A percentile compares a stretch with the other conserved stretches of the same genome.
These are phyloP conservation scores for Oscheius myriophilus DNA, from an alignment of 2,888 invertebrate species.

Conservation along the genomic window DNA sequence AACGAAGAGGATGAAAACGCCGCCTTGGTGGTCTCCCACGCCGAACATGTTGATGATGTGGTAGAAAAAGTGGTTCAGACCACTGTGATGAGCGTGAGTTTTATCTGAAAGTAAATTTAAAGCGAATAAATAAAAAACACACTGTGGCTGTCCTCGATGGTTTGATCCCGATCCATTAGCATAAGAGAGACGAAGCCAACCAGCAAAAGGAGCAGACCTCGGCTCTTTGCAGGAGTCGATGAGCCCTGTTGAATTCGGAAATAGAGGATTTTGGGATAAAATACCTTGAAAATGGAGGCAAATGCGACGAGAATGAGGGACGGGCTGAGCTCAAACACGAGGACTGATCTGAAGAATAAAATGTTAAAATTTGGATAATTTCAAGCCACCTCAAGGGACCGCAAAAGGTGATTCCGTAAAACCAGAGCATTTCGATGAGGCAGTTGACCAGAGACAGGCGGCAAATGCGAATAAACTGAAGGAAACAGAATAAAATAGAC, in stretches of 20 bases:
- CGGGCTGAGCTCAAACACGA: slow-evolving; percentile 75
- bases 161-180: slow-evolving; percentile 75
- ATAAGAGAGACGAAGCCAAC: slow-evolving; percentile 74
- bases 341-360: slow-evolving; percentile 67
- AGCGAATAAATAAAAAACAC: slow-evolving; percentile 58
- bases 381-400: slow-evolving; percentile 73
- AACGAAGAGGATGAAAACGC: slow-evolving; percentile 73
- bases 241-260: slow-evolving; percentile 28
- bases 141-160: slow-evolving; percentile 71
- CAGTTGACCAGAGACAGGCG: slow-evolving; percentile 63
- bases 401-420: slow-evolving; percentile 75
- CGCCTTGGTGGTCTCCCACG: slow-evolving; percentile 76
- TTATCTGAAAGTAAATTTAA: slow-evolving; percentile 65
- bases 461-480: slow-evolving; percentile 57
- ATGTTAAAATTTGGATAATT: background rate
- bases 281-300: slow-evolving; percentile 72
- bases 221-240: slow-evolving; percentile 71
- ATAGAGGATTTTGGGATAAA: too few relatives aligned
- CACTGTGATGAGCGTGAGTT: slow-evolving; percentile 72
- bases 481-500: background rate
- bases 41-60: slow-evolving; percentile 74
- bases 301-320: slow-evolving; percentile 73
- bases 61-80: slow-evolving; percentile 74
- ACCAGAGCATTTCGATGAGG: slow-evolving; percentile 73
- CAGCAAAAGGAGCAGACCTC: slow-evolving; percentile 72